Evolutionary conservation across 1,140 invertebrate species (phyloP).

Genomic region (Ips nitidus): DNA sequence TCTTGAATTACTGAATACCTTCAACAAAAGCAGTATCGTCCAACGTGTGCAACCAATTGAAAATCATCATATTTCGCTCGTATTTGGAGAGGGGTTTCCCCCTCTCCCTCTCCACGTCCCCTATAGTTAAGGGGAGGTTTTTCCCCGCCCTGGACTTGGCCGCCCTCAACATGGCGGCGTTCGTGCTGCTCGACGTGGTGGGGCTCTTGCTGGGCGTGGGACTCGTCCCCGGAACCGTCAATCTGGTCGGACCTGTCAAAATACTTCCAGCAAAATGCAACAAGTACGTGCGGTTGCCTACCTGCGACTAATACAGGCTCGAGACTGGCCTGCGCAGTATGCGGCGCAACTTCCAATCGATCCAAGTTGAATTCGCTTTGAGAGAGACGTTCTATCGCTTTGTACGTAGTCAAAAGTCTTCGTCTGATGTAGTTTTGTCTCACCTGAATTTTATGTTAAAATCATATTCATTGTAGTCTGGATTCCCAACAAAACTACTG

Average conservation of each 20-base stretch:
- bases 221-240: constrained; percentile 58
- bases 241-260: constrained; percentile 53
- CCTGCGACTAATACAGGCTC: constrained; percentile 17
- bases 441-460: constrained; percentile 53
- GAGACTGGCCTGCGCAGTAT: constrained; percentile 54
- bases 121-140: constrained; percentile 67
- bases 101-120: constrained; percentile 78
- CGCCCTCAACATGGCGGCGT: constrained; percentile 49
- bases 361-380: constrained; percentile 82
- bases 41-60: constrained; percentile 86
- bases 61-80: constrained; percentile 90
- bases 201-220: constrained; percentile 47
- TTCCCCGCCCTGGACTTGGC: constrained; percentile 56
- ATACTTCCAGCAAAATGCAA: neutral
- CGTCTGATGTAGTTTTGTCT: constrained; percentile 73
- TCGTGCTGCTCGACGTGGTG: constrained; percentile 45
- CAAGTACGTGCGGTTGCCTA: neutral
- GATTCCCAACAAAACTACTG: too few relatives aligned
- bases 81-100: constrained; percentile 84
- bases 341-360: constrained; percentile 64
- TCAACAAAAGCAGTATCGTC: constrained; percentile 67
- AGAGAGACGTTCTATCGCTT: constrained; percentile 76
- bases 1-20: constrained; percentile 51
- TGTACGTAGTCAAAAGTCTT: constrained; percentile 76
- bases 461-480: neutral